These are phyloP conservation scores for Chouioia cunea DNA, from an alignment of 2,888 invertebrate species.

Conservation along the genomic window DNA sequence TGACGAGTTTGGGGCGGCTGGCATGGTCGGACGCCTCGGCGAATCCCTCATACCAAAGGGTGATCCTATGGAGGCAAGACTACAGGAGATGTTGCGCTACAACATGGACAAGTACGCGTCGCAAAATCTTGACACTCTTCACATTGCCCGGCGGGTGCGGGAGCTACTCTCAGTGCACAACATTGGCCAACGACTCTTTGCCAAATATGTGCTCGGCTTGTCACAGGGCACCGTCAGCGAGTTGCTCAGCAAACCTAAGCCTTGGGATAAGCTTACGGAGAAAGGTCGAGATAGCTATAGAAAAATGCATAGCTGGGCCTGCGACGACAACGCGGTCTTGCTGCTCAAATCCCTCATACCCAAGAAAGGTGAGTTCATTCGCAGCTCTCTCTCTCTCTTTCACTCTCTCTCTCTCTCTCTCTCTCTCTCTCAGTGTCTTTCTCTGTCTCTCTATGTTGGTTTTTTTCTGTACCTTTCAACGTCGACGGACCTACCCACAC, in stretches of 20 bases:
- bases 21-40: conserved; percentile 87
- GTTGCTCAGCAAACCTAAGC: conserved; percentile 97
- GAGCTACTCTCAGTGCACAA: conserved; percentile 96
- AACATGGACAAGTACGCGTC: conserved; percentile 97
- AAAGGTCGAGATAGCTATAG: conserved; percentile 99
- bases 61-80: conserved; percentile 92
- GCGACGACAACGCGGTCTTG: conserved; percentile 96
- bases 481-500: conserved; percentile 10
- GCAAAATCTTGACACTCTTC: conserved; percentile 93
- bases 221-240: conserved; percentile 99
- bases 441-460: conserved; percentile 21
- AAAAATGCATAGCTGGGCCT: conserved; percentile 99
- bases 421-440: conserved; percentile 29
- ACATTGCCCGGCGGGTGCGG: conserved; percentile 92
- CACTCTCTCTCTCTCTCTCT: conserved; percentile 33
- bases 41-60: conserved; percentile 93
- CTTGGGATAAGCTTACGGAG: conserved; percentile 99
- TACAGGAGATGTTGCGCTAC: conserved; percentile 93
- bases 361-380: conserved; percentile 88
- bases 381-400: conserved; percentile 47
- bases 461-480: too few species aligned
- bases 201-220: conserved; percentile 96
- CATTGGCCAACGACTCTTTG: conserved; percentile 98
- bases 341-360: conserved; percentile 98
- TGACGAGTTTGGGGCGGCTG: conserved; percentile 85